Evolutionary conservation across 2,888 invertebrate species (phyloP).

Genomic region (Ophraella communa): DNA sequence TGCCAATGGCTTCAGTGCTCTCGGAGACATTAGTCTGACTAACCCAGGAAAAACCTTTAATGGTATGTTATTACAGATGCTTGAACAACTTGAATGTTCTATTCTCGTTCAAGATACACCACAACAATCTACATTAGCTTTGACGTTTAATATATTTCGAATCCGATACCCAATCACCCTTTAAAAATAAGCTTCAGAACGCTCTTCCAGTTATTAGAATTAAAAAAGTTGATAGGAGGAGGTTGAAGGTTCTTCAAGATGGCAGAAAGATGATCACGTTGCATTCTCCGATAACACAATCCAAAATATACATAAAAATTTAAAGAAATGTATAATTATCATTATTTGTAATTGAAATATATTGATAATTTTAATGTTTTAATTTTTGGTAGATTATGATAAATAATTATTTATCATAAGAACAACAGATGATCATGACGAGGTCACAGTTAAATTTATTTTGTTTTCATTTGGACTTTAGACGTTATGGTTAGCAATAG

Average conservation of each 20-base stretch:
- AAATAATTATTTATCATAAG: neutral
- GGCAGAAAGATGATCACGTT: neutral
- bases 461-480: neutral
- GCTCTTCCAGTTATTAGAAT: neutral
- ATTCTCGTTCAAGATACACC: too few relatives aligned
- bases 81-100: too few relatives aligned
- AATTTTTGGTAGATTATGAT: neutral
- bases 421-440: neutral
- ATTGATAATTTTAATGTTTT: neutral
- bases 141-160: too few relatives aligned
- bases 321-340: neutral
- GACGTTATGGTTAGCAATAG: too few relatives aligned
- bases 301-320: conserved; percentile 12
- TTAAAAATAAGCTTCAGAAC: neutral
- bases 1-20: too few relatives aligned
- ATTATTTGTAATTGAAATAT: neutral
- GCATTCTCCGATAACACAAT: conserved; percentile 1
- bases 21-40: too few relatives aligned
- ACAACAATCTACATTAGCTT: too few relatives aligned
- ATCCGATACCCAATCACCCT: neutral
- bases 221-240: neutral
- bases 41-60: too few relatives aligned
- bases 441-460: neutral
- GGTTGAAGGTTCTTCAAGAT: conserved; percentile 9
- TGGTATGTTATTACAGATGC: too few relatives aligned